Conservation (phyloP, 2,113 vertebrate genomes). For the Spea bombifrons region DNA sequence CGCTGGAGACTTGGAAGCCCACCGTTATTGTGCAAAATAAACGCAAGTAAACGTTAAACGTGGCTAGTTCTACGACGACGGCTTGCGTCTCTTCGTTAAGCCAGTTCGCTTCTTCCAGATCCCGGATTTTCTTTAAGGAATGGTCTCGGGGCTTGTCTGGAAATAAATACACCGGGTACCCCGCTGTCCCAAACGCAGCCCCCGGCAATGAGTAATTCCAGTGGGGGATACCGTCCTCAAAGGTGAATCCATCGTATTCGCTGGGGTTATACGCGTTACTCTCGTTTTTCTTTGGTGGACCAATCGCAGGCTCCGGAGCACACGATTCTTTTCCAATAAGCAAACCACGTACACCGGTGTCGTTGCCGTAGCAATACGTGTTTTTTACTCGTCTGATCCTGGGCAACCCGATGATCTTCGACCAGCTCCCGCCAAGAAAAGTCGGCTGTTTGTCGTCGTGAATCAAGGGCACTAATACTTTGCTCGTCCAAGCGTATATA, state of each 20-base stretch:
- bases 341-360: constrained; percentile 13
- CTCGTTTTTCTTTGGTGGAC: constrained; percentile 48
- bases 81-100: constrained; percentile 64
- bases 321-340: constrained; percentile 53
- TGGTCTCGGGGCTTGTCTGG: constrained; percentile 50
- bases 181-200: constrained; percentile 56
- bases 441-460: constrained; percentile 53
- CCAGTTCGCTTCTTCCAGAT: constrained; percentile 55
- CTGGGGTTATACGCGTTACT: not conserved
- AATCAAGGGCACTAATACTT: constrained; percentile 53
- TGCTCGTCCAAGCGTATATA: constrained; percentile 54
- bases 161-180: constrained; percentile 61
- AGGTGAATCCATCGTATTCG: constrained; percentile 54
- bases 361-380: constrained; percentile 47
- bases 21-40: constrained; percentile 60
- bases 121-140: constrained; percentile 52
- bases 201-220: constrained; percentile 56
- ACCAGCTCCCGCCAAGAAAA: constrained; percentile 52
- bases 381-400: constrained; percentile 63
- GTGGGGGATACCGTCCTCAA: constrained; percentile 24
- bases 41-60: constrained; percentile 53
- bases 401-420: constrained; percentile 62
- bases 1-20: constrained; percentile 57
- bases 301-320: constrained; percentile 48
- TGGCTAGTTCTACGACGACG: constrained; percentile 60